phyloP scores from a whole-genome alignment of 2,113 vertebrate species.

The Phainopepla nitens region DNA sequence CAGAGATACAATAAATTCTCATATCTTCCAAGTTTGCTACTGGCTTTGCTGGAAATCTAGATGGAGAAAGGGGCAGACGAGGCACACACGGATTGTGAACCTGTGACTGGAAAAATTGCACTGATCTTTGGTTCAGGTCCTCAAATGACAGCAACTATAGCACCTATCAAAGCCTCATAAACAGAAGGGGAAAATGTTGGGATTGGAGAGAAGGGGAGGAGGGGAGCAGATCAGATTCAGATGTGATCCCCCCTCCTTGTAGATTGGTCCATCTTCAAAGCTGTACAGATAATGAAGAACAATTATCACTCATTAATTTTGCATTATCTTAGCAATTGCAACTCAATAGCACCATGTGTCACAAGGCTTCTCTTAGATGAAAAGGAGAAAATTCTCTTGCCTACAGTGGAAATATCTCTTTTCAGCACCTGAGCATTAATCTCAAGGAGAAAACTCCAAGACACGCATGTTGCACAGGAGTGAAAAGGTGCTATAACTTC shows the following conservation, averaged over 20 bases:
- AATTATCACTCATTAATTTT: neutral
- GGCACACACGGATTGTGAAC: accelerated
- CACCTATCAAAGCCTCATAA: neutral
- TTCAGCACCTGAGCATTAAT: neutral
- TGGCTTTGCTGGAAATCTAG: neutral
- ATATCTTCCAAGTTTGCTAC: neutral
- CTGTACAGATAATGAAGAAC: neutral
- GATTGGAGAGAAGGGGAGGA: neutral
- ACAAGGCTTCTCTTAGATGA: neutral
- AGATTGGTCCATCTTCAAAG: neutral
- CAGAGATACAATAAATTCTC: neutral
- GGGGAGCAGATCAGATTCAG: neutral
- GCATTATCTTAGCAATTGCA: neutral
- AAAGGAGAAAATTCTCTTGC: neutral
- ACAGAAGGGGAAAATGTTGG: accelerated
- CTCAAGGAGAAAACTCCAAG: neutral
- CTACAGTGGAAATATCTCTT: neutral
- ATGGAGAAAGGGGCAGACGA: neutral
- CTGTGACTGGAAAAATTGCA: neutral
- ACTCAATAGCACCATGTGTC: neutral
- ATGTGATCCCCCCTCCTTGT: neutral
- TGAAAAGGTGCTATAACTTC: neutral
- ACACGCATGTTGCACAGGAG: accelerated
- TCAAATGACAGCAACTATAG: neutral
- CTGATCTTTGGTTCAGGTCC: neutral